Percentiles rank a stretch among this genome's conserved stretches.
Conservation (phyloP, 2,113 vertebrate genomes). For the Ageneiosus marmoratus region DNA sequence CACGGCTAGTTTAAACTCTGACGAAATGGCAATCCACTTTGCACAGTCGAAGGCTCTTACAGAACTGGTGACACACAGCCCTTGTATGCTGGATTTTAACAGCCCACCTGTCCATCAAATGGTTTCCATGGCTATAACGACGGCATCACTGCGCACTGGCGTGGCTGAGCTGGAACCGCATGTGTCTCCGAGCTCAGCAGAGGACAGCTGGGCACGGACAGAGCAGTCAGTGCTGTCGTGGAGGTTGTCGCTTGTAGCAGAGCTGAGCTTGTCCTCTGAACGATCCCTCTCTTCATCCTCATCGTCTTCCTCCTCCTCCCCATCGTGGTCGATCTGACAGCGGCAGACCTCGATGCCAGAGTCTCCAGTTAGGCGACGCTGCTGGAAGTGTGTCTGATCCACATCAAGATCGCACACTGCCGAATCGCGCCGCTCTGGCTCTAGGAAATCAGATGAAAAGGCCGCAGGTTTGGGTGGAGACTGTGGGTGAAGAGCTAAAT, state of each 20-base stretch:
- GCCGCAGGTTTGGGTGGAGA: constrained; percentile 59
- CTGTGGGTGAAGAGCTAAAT: constrained; percentile 18
- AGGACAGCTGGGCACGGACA: constrained; percentile 48
- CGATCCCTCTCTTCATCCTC: constrained; percentile 24
- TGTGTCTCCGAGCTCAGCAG: constrained; percentile 38
- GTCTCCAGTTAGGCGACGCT: constrained; percentile 87
- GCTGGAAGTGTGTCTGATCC: constrained; percentile 77
- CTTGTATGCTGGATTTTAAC: constrained; percentile 9
- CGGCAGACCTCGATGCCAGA: constrained; percentile 91
- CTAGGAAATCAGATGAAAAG: constrained; percentile 70
- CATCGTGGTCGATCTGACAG: constrained; percentile 69
- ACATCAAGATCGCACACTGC: constrained; percentile 66
- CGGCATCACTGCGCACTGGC: constrained; percentile 53
- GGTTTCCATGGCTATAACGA: constrained; percentile 65
- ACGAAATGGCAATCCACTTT: constrained; percentile 14
- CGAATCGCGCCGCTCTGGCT: constrained; percentile 60
- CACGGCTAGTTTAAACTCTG: constrained; percentile 24
- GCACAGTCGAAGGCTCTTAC: constrained; percentile 2
- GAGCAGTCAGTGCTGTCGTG: constrained; percentile 68
- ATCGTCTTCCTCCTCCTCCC: constrained; percentile 51
- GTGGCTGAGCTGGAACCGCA: constrained; percentile 32
- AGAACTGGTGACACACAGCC: constrained; percentile 9
- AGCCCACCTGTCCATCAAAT: constrained; percentile 54
- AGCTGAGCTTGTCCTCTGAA: not conserved
- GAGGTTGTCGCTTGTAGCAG: constrained; percentile 30